Conservation (phyloP, 2,113 vertebrate genomes). For the Pelmatolapia mariae region DNA sequence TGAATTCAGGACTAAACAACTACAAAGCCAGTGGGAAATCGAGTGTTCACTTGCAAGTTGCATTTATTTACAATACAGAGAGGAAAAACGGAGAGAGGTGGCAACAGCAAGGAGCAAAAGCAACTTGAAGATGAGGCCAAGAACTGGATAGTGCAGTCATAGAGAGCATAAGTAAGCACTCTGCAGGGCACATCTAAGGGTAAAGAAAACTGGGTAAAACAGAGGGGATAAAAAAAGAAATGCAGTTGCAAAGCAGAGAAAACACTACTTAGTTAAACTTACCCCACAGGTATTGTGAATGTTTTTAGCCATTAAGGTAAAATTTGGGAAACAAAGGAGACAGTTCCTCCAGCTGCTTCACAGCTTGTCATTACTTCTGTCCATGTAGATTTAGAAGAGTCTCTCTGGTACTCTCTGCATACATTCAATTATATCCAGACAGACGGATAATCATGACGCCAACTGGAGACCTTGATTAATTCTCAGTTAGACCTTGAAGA, state of each 20-base stretch:
- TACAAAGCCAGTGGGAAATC: conserved; percentile 22
- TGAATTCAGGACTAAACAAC: conserved; percentile 38
- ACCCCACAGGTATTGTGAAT: neutral
- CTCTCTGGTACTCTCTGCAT: neutral
- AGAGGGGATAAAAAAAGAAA: neutral
- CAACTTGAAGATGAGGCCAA: neutral
- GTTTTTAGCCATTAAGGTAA: neutral
- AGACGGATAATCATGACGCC: neutral
- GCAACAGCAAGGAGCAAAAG: neutral
- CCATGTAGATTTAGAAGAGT: neutral
- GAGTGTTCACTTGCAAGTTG: neutral
- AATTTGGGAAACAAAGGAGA: neutral
- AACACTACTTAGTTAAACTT: neutral
- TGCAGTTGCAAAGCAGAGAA: neutral
- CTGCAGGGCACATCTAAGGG: neutral
- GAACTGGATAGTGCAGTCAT: neutral
- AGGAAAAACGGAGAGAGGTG: neutral
- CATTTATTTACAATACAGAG: conserved; percentile 30
- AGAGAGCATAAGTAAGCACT: neutral
- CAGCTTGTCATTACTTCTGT: neutral
- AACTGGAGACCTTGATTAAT: conserved; percentile 5
- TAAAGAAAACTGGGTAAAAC: neutral
- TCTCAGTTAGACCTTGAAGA: neutral
- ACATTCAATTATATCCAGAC: conserved; percentile 9
- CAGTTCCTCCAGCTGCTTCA: neutral